Base-by-base conservation (phyloP, 37 sponge, comb jelly and placozoan species). In the Sycon ciliatum region DNA sequence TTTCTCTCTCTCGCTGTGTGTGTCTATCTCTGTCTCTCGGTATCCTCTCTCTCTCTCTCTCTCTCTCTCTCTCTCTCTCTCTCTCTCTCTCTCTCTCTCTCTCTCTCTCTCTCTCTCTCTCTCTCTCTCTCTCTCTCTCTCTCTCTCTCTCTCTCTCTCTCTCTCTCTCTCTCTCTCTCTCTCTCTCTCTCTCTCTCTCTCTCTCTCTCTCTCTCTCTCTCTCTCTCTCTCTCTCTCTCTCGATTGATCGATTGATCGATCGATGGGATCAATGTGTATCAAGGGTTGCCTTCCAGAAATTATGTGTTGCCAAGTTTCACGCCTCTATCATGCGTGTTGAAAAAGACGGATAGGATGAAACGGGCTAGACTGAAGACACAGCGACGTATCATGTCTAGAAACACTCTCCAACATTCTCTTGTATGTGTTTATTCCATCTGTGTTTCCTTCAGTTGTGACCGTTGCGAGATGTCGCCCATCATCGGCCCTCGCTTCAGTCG, bases 401-500 rank as follows among this genome's bases (percentile, higher is more conserved):
- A n/a, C n/a, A n/a, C n/a, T n/a, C n/a, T n/a, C n/a, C n/a, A n/a
- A n/a, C n/a, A n/a, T n/a, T n/a, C n/a, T n/a, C n/a, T n/a, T n/a
- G n/a, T n/a, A n/a, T n/a, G n/a, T n/a, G n/a, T n/a, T 34, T 33
- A 13, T 32, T 4, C 78, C 32, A 66, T n/a, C 24, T 46, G 36
- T 56, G 7, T 64, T 24, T 76, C 53, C 13, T 35, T 66, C 32
- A 91, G 92, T 30, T 91, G 92, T 64, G 60, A 68, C 42, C 72
- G 78, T 0, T 94, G 95, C 49, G 34, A 72, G 24, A 60, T 57
- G 81, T 63, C 28, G 22, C 95, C 95, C 0, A 81, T 94, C 31
- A 83, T 83, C 27, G 95, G 95, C 24, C 69, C 83, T 38, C 84
- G 93, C 26, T 94, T 61, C 73, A 81, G 83, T 76, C 89, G 95